phyloP scores from a whole-genome alignment of 35 echinoderm and acorn worm genomes.

The Ptychodera flava region DNA sequence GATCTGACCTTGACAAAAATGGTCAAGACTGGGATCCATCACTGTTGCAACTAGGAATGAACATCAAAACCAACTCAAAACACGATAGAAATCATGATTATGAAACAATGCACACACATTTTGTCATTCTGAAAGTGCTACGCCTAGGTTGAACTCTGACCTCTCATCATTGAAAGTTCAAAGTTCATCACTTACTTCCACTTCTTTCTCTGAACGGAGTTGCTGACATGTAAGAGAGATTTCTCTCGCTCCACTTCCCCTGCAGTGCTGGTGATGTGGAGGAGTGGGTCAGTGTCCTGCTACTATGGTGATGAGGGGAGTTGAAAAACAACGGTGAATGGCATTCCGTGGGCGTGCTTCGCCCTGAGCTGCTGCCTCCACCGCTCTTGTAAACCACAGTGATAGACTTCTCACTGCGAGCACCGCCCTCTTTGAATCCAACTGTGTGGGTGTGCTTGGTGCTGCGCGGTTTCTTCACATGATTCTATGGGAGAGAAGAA shows the following conservation, averaged over 20 bases:
- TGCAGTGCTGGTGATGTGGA: constrained; percentile 10
- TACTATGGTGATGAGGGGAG: constrained; percentile 1
- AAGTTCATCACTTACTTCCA: background rate
- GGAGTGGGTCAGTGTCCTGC: background rate
- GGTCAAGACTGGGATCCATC: too few relatives aligned
- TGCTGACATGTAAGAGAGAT: constrained; percentile 7
- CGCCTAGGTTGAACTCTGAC: too few relatives aligned
- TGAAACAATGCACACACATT: too few relatives aligned
- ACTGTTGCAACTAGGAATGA: too few relatives aligned
- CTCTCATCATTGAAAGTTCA: too few relatives aligned
- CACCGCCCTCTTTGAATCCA: background rate
- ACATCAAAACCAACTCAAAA: too few relatives aligned
- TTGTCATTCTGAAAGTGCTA: too few relatives aligned
- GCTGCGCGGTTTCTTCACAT: constrained; percentile 30
- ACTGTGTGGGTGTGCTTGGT: constrained; percentile 33
- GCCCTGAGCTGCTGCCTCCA: constrained; percentile 8
- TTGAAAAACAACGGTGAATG: background rate
- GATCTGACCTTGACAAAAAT: too few relatives aligned
- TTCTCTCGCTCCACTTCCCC: constrained; percentile 26
- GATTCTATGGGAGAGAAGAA: constrained; percentile 17
- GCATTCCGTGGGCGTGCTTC: background rate
- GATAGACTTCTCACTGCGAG: constrained; percentile 22
- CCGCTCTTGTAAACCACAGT: background rate
- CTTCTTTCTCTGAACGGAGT: constrained; percentile 9
- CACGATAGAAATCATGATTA: too few relatives aligned